Percentiles rank a stretch among this genome's conserved stretches.
phyloP scores from a whole-genome alignment of 2,797 vertebrate genomes.

The Gambelia wislizenii region DNA sequence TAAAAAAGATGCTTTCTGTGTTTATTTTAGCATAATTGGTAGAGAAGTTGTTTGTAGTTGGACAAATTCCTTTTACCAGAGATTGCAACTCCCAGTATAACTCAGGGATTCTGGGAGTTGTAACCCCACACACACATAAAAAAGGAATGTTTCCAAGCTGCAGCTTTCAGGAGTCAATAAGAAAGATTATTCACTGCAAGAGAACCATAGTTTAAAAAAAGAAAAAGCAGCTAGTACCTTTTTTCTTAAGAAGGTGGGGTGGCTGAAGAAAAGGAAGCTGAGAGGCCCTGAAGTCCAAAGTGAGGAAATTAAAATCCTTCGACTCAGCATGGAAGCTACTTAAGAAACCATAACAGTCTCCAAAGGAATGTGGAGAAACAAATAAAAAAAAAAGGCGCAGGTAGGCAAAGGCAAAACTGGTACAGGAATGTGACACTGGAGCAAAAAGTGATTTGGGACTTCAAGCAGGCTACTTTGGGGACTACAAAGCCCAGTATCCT shows the following conservation, averaged over 20 bases:
- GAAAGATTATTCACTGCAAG: background rate
- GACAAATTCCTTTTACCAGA: too few species aligned
- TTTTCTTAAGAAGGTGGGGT: too few species aligned
- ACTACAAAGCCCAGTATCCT: too few species aligned
- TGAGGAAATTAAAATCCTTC: conserved; percentile 35
- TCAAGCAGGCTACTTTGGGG: too few species aligned
- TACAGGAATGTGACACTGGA: background rate
- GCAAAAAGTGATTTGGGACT: background rate
- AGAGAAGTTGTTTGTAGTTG: too few species aligned
- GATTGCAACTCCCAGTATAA: too few species aligned
- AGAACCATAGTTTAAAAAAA: background rate
- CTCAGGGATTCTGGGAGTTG: too few species aligned
- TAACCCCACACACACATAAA: too few species aligned
- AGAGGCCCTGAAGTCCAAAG: conserved; percentile 13
- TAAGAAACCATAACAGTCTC: conserved; percentile 21
- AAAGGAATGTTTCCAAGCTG: too few species aligned
- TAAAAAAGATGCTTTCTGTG: too few species aligned
- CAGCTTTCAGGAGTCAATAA: background rate
- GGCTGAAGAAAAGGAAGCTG: background rate
- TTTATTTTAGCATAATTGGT: too few species aligned
- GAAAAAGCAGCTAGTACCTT: background rate
- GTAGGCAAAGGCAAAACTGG: background rate
- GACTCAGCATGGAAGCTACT: conserved; percentile 38
- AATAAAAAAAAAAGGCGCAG: background rate
- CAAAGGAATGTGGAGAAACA: background rate